phyloP scores from a whole-genome alignment of 2,113 vertebrate genomes.

The Pachypanchax playfairii region DNA sequence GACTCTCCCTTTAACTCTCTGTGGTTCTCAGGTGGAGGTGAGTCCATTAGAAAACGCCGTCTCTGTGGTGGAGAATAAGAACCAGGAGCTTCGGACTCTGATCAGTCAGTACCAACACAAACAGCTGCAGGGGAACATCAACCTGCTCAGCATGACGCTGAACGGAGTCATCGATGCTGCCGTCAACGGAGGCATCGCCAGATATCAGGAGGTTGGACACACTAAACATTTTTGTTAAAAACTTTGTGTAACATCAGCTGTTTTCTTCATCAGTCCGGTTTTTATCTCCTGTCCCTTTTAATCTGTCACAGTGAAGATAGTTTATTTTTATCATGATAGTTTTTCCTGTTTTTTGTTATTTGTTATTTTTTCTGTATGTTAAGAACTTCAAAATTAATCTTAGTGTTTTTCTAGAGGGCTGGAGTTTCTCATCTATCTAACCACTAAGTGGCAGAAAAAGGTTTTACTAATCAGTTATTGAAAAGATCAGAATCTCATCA shows the following conservation, averaged over 20 bases:
- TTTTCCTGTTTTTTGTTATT: too few species aligned
- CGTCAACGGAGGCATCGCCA: conserved; percentile 94
- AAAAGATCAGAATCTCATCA: not conserved
- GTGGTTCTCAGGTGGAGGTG: conserved; percentile 87
- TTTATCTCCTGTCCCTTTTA: too few species aligned
- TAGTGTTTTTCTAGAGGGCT: not conserved
- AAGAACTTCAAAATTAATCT: not conserved
- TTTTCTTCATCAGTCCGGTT: not conserved
- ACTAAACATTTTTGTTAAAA: too few species aligned
- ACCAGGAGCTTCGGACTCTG: conserved; percentile 93
- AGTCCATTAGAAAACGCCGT: conserved; percentile 96
- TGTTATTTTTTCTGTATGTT: not conserved
- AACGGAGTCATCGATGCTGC: conserved; percentile 97
- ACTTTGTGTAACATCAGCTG: rapidly evolving
- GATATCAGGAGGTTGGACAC: conserved; percentile 91
- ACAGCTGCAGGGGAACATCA: conserved; percentile 94
- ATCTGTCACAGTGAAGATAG: too few species aligned
- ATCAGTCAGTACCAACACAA: conserved; percentile 98
- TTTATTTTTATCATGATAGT: too few species aligned
- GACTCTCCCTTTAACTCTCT: not conserved
- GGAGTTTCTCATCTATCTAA: not conserved
- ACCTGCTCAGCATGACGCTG: conserved; percentile 98
- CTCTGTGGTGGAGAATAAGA: conserved; percentile 98
- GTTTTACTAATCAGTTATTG: not conserved
- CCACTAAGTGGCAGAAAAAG: not conserved